Conservation (phyloP, 2,888 invertebrate genomes). For the Tipula helvola region DNA sequence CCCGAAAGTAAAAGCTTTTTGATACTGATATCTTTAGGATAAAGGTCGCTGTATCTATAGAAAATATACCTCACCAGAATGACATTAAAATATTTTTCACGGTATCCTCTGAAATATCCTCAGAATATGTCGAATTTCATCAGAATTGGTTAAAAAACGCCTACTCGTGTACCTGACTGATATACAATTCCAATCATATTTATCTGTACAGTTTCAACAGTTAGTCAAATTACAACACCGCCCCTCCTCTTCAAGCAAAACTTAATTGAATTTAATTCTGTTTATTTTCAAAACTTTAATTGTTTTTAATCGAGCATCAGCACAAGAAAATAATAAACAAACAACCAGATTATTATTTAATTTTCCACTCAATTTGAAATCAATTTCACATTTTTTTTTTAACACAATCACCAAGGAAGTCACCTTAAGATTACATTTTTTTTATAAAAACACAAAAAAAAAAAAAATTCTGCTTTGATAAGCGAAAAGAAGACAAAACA, state of each 20-base stretch:
- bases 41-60: too few species aligned
- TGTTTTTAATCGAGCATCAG: not conserved
- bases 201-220: too few species aligned
- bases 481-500: not conserved
- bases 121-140: too few species aligned
- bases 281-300: not conserved
- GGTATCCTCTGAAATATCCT: too few species aligned
- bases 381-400: not conserved
- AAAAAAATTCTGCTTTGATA: not conserved
- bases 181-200: too few species aligned
- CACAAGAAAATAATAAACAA: not conserved
- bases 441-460: too few species aligned
- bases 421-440: not conserved
- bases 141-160: too few species aligned
- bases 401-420: not conserved
- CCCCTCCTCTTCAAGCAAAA: not conserved
- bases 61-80: too few species aligned
- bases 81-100: too few species aligned
- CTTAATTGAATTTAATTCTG: not conserved
- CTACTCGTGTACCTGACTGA: too few species aligned
- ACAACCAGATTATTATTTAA: slow-evolving; percentile 5
- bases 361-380: slow-evolving; percentile 7
- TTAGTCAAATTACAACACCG: not conserved
- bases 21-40: too few species aligned
- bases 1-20: too few species aligned